Conservation (phyloP, 1,140 invertebrate genomes). For the Venustaconcha ellipsiformis region DNA sequence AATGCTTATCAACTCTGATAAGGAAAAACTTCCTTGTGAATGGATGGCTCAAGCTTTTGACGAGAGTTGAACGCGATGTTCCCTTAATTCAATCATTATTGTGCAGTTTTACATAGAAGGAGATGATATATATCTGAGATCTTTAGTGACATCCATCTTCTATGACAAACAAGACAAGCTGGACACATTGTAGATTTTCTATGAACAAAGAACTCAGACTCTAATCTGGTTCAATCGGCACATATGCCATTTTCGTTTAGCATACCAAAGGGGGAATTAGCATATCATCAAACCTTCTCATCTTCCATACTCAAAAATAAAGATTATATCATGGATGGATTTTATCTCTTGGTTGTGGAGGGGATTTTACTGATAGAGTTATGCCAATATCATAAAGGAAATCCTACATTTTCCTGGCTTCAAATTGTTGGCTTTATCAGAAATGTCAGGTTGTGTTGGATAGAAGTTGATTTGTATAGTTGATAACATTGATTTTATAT, state of each 20-base stretch:
- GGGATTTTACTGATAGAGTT: too few relatives aligned
- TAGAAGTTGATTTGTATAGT: constrained; percentile 31
- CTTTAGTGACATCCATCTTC: constrained; percentile 10
- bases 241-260: constrained; percentile 18
- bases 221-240: constrained; percentile 28
- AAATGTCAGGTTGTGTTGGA: constrained; percentile 27
- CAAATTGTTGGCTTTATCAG: constrained; percentile 4
- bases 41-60: too few relatives aligned
- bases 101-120: too few relatives aligned
- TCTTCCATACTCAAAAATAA: constrained; percentile 25
- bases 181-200: constrained; percentile 15
- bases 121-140: too few relatives aligned
- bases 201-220: constrained; percentile 27
- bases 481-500: constrained; percentile 39
- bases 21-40: too few relatives aligned
- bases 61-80: too few relatives aligned
- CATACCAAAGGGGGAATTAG: constrained; percentile 29
- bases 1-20: too few relatives aligned
- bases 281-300: constrained; percentile 34
- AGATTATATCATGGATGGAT: constrained; percentile 13
- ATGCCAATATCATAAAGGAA: too few relatives aligned
- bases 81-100: too few relatives aligned
- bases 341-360: constrained; percentile 17
- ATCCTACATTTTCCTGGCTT: too few relatives aligned
- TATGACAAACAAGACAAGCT: constrained; percentile 16